Evolutionary conservation across 2,888 invertebrate species (phyloP), one percentile per base, ranked within the genome.

Genomic region (Parthenolecanium corni): DNA sequence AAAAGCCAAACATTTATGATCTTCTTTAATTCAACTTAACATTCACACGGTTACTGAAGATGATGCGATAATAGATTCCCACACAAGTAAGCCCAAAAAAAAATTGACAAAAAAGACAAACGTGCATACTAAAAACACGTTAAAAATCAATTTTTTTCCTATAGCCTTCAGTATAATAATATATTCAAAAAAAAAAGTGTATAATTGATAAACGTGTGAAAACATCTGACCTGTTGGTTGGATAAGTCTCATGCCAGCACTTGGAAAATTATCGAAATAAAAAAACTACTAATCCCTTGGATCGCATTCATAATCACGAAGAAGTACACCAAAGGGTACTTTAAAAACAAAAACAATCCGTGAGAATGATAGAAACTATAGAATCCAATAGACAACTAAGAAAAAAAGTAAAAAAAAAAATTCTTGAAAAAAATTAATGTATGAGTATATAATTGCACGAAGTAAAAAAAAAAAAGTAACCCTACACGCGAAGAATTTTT

Each of bases 341-440:
- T 31, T 49, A 49, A 57, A 57, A 57, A 57, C 57, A 57, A 57
- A 57, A 57, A 57, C 57, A 57, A n/a, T 20, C 46, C 57, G 57
- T 57, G 57, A 46, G 57, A 57, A 57, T 57, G 25, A 24, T 18
- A 49, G 23, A 20, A 21, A 21, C 23, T 14, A 20, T 23, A 21
- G 9, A 23, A 31, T 31, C 31, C 31, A 31, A 31, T 11, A 49
- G 49, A 16, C 16, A 44, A 44, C 16, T 18, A 44, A 20, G 20
- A 44, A 49, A 49, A 49, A 49, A 49, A 20, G 49, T 20, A 11
- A 14, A 23, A 49, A 49, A 46, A 49, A 49, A 49, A 31, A 31
- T 31, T 31, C 9, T 31, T 31, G 9, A 31, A 31, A 31, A 31
- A 31, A 31, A 31, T 31, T 4, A 31, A 31, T 31, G 31, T 31